Base-by-base conservation (phyloP, 2,797 vertebrate species). In the Euphonia xanthogaster region DNA sequence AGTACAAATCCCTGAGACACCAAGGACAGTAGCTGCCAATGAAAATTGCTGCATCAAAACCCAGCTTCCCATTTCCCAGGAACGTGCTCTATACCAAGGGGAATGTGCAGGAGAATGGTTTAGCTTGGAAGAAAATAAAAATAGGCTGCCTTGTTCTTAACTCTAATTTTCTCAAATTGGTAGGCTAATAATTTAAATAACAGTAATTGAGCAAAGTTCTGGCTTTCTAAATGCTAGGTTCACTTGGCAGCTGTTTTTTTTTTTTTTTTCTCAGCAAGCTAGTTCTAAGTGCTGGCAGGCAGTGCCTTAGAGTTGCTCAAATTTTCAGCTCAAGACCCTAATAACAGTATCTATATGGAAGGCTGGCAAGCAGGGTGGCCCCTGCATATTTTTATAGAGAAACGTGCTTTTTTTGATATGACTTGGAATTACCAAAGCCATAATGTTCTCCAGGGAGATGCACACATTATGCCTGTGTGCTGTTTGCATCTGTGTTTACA, bases 111-210 rank as follows among this genome's bases (percentile, higher is more conserved):
- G 48, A 75, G 58, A 88, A 70, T 47, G n/a, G 18, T 67, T 77
- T 82, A 35, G 58, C 75, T 48, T 5, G 5, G 80, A 79, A 90
- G 76, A 73, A 93, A 95, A 91, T 80, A 94, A 91, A 93, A 95
- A 93, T 93, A 91, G 78, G 55, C 68, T 95, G 67, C 66, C 79
- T 90, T 74, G 37, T 86, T 88, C 92, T 93, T 93, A 94, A 89
- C 76, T 82, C 58, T 62, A 63, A 92, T 95, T 94, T 94, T 93
- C 77, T 77, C 60, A 85, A 88, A 96, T 71, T 88, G 66, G 57
- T 90, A 88, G 91, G 85, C 72, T 94, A 94, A 91, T 96, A 88
- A 94, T 88, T 94, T 94, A 93, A 96, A 95, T 95, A 90, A 96
- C 84, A 95, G 91, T 96, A 91, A 96, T 90, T 94, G 92, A 93